A percentile compares a stretch with the other conserved stretches of the same genome.
These are phyloP conservation scores for Margaritifera margaritifera DNA, from an alignment of 2,888 invertebrate genomes.

Conservation along the genomic window DNA sequence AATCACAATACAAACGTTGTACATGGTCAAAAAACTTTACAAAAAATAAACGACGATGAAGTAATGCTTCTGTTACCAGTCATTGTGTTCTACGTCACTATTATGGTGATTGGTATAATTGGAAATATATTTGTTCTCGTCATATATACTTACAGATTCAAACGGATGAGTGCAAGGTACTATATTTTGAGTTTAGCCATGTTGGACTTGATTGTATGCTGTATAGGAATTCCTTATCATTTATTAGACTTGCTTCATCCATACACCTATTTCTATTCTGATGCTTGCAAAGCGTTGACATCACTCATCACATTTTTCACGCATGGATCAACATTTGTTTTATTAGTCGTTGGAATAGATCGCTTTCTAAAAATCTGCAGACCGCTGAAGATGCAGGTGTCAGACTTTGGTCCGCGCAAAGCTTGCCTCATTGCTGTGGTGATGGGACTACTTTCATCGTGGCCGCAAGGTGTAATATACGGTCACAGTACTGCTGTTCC, in stretches of 20 bases:
- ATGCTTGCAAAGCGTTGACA: conserved; percentile 26
- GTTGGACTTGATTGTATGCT: conserved; percentile 31
- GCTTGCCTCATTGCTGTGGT: conserved; percentile 31
- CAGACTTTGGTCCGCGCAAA: conserved; percentile 34
- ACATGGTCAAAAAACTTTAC: no score
- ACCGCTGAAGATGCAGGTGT: conserved; percentile 48
- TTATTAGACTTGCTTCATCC: conserved; percentile 25
- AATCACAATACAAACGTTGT: no score
- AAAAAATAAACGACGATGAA: conserved; percentile 14
- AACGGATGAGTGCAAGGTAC: conserved; percentile 26
- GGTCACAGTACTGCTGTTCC: conserved; percentile 42
- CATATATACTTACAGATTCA: conserved; percentile 34
- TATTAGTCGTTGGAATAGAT: conserved; percentile 38
- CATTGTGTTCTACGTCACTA: conserved; percentile 16
- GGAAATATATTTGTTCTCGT: conserved; percentile 29
- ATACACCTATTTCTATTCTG: conserved; percentile 16
- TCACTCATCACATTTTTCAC: conserved; percentile 26
- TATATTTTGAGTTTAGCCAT: conserved; percentile 37
- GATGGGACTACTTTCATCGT: conserved; percentile 31
- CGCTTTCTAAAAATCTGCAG: conserved; percentile 52
- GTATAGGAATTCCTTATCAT: conserved; percentile 40
- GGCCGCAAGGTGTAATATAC: conserved; percentile 48
- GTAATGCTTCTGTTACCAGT: conserved; percentile 11
- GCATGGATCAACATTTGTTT: conserved; percentile 32
- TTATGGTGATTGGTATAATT: conserved; percentile 26